Evolutionary conservation across 2,113 vertebrate species (phyloP), one percentile per base, ranked within the genome.

Genomic region (Silurus meridionalis): DNA sequence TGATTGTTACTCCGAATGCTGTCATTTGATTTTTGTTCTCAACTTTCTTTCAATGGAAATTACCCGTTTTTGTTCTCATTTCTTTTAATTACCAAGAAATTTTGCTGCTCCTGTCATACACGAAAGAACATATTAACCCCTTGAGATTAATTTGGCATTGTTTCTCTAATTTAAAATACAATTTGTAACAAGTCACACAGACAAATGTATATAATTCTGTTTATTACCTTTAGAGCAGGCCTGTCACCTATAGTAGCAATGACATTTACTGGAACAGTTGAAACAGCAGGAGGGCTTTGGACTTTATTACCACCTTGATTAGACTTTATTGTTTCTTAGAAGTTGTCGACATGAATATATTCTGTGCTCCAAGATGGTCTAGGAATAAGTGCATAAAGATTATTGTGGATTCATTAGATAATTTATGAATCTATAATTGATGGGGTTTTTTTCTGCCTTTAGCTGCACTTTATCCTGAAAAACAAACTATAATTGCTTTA

Each of bases 21-120:
- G 93, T 95, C 94, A 93, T 92, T 92, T 93, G 87, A 91, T 90
- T 92, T 91, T 86, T 91, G 88, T 87, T 91, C 89, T 91, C 89
- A 81, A 90, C 91, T 83, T 37, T 92, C 85, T 85, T 90, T 67
- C 80, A 86, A 66, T 80, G 67, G 15, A 79, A 83, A 80, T 75
- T 6, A 23, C 9, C 55, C 71, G 61, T 17, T 83, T 37, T 87
- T 67, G 55, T 85, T 88, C 89, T 90, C 28, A 85, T 91, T 89
- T 85, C 84, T 58, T 80, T 92, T 90, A 91, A 93, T 93, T 90
- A 91, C 88, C 83, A 88, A 86, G 87, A 83, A 71, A 80, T 85
- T 87, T 80, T 28, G 66, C 53, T 55, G 50, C 28, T 80, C 13
- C 50, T 89, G 80, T 74, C 71, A 85, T 81, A 57, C 82, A 78